Evolutionary conservation across 92 coral and sea anemone genomes (phyloP).

Genomic region (Parazoanthus atlanticus): DNA sequence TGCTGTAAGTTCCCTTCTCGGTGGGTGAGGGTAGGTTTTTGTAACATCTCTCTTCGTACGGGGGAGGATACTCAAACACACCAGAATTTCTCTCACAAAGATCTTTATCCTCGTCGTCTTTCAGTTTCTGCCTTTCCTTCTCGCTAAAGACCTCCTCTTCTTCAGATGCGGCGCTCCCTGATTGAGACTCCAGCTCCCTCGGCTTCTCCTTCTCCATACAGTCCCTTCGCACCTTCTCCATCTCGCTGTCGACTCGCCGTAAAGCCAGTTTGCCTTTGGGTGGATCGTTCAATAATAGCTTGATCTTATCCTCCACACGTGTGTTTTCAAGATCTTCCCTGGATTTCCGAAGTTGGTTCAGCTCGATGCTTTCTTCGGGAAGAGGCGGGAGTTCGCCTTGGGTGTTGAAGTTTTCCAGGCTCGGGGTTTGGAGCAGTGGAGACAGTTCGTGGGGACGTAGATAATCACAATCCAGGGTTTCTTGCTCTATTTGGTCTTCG

Average conservation of each 20-base stretch:
- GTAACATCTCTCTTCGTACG: conserved; percentile 41
- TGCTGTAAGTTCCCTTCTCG: conserved; percentile 40
- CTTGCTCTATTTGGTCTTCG: conserved; percentile 43
- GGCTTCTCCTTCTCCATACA: conserved; percentile 62
- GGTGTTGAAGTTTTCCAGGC: conserved; percentile 29
- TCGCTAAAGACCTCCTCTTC: conserved; percentile 71
- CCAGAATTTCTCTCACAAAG: conserved; percentile 78
- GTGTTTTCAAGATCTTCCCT: conserved; percentile 34
- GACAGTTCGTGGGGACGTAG: conserved; percentile 33
- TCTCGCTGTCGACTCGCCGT: conserved; percentile 58
- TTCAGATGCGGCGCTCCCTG: conserved; percentile 43
- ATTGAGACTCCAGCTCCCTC: conserved; percentile 51
- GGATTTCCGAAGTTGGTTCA: conserved; percentile 53
- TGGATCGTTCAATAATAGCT: conserved; percentile 58
- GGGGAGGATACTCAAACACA: conserved; percentile 64
- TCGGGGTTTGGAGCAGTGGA: conserved; percentile 21
- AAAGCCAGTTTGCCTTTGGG: conserved; percentile 51
- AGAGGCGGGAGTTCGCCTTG: conserved; percentile 74
- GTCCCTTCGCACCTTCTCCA: conserved; percentile 74
- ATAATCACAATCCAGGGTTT: conserved; percentile 17
- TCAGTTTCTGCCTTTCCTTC: conserved; percentile 68
- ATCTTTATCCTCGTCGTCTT: conserved; percentile 73
- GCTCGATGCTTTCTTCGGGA: conserved; percentile 74
- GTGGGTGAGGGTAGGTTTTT: conserved; percentile 41
- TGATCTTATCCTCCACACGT: conserved; percentile 52